Conservation (phyloP, 2,797 vertebrate genomes). For the Champsocephalus esox region DNA sequence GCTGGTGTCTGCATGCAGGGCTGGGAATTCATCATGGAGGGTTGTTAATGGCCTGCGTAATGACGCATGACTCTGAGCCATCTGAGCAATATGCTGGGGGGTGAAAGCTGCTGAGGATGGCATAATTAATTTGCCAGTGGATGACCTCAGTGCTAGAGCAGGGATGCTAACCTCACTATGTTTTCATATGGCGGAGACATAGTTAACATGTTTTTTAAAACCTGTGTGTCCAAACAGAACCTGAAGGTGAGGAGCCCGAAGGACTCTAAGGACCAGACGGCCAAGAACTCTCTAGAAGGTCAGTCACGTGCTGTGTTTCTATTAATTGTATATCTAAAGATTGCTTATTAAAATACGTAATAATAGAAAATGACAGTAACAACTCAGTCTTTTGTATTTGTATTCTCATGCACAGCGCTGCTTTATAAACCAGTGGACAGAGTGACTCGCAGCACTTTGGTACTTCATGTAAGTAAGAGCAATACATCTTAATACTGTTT, state of each 20-base stretch:
- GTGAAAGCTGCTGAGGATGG: conserved; percentile 48
- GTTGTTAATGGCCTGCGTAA: conserved; percentile 74
- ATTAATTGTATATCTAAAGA: background rate
- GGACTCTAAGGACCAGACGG: conserved; percentile 92
- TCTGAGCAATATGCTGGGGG: conserved; percentile 57
- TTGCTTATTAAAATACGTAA: background rate
- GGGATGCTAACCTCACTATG: conserved; percentile 34
- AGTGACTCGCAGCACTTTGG: conserved; percentile 96
- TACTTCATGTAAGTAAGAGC: conserved; percentile 92
- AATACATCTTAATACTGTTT: background rate
- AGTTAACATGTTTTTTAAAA: conserved; percentile 1
- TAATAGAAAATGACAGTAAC: background rate
- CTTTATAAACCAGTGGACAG: conserved; percentile 98
- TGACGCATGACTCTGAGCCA: conserved; percentile 70
- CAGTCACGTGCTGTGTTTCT: conserved; percentile 63
- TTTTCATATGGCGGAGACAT: conserved; percentile 16
- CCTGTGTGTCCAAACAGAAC: conserved; percentile 84
- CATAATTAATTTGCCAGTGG: conserved; percentile 64
- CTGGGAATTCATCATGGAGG: conserved; percentile 63
- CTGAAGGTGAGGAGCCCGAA: conserved; percentile 94
- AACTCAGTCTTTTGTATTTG: background rate
- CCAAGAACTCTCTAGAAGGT: conserved; percentile 97
- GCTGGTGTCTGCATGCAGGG: conserved; percentile 45
- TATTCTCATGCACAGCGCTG: conserved; percentile 83
- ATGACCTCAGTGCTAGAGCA: conserved; percentile 54